Evolutionary conservation across 2,888 invertebrate species (phyloP).

Genomic region (Troides aeacus): DNA sequence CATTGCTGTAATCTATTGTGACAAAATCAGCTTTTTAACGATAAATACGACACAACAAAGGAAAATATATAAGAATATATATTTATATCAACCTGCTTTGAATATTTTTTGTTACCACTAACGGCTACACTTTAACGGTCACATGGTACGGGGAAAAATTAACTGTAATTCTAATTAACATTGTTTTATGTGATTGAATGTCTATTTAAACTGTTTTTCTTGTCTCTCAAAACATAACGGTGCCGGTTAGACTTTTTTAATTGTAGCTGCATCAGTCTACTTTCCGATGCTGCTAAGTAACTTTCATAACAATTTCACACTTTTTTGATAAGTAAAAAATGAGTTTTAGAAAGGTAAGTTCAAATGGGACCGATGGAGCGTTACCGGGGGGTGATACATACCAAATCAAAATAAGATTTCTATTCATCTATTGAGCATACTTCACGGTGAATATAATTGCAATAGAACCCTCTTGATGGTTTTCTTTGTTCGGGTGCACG

Average conservation of each 20-base stretch:
- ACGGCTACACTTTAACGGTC: not conserved
- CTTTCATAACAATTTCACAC: conserved; percentile 16
- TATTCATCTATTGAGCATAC: conserved; percentile 11
- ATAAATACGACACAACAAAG: too few relatives aligned
- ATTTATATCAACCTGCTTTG: not conserved
- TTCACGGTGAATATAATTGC: conserved; percentile 13
- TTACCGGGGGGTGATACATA: conserved; percentile 18
- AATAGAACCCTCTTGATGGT: conserved; percentile 1
- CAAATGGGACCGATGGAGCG: conserved; percentile 3
- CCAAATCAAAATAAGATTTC: conserved; percentile 15
- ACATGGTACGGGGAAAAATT: not conserved
- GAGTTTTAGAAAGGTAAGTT: conserved; percentile 9
- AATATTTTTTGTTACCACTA: not conserved
- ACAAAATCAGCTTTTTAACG: too few relatives aligned
- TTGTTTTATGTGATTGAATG: not conserved
- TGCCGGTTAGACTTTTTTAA: conserved; percentile 14
- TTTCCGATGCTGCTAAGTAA: conserved; percentile 12
- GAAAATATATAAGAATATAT: too few relatives aligned
- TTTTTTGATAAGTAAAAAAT: conserved; percentile 11
- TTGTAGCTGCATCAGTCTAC: conserved; percentile 6
- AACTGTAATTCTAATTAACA: not conserved
- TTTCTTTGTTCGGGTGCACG: not conserved
- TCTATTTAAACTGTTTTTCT: not conserved
- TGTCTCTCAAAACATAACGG: conserved; percentile 9
- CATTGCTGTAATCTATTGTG: too few relatives aligned